Evolutionary conservation across 1,140 invertebrate species (phyloP), one percentile per base, ranked within the genome.

Genomic region (Gryon sp.): DNA sequence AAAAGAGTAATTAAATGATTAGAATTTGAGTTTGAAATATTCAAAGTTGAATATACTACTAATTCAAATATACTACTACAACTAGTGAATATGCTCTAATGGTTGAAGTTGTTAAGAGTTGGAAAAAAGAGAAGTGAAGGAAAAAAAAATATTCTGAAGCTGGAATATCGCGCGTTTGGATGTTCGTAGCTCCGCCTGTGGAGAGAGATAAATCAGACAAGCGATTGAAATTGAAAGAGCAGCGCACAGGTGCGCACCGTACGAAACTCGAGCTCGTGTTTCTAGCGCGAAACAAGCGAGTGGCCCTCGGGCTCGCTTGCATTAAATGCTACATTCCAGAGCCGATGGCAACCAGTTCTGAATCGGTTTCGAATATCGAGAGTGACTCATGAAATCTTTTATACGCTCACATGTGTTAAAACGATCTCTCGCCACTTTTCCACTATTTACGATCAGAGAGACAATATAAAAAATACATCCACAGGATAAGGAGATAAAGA

Each of bases 341-440:
- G 73, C 50, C 57, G 50, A 76, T 48, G 62, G 66, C 65, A 80
- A 80, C 79, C 72, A 69, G 79, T 80, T 80, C 62, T 78, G 62
- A 73, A 73, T 78, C 68, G 46, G 72, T 76, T 76, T 76, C 48
- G 57, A 80, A 78, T 70, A 76, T 72, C 66, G 50, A 40, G 41
- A 55, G 66, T 79, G 76, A 79, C 76, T 79, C 76, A 70, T 70
- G 65, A 53, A 70, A 72, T 79, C 69, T 66, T 79, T 74, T 69
- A 68, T 63, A 70, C 59, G 60, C 22, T 41, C 70, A 74, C 65
- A 74, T 59, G 74, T 76, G 74, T 76, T 74, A 69, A 60, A 70
- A 65, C 53, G 45, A 78, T 70, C 65, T 32, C 63, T 52, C 63
- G 60, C 34, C 50, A 48, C 55, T 40, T 52, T 41, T 52, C 46